Evolutionary conservation across 2,113 vertebrate species (phyloP).

Genomic region (Syngnathus floridae): DNA sequence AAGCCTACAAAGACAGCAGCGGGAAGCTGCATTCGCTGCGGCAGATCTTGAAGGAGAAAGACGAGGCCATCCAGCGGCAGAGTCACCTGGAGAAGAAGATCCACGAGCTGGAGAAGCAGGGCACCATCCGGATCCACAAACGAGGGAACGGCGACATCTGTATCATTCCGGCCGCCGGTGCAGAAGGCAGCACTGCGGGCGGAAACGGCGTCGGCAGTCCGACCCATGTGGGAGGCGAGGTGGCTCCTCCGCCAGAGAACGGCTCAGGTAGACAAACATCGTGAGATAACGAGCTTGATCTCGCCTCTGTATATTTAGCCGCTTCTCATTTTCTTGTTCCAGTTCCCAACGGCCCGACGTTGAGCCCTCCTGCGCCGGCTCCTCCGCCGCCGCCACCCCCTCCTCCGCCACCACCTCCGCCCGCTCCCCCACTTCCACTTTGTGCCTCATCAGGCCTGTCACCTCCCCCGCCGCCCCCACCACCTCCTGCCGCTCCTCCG

Average conservation of each 20-base stretch:
- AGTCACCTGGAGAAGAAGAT: slow-evolving; percentile 77
- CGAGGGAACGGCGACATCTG: slow-evolving; percentile 71
- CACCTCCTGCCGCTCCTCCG: slow-evolving; percentile 75
- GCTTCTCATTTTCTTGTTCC: accelerated
- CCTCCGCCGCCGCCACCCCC: slow-evolving; percentile 15
- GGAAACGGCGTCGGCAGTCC: slow-evolving; percentile 20
- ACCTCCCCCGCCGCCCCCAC: slow-evolving; percentile 72
- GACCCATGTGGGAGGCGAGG: slow-evolving; percentile 21
- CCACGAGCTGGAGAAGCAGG: slow-evolving; percentile 71
- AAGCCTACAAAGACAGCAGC: slow-evolving; percentile 74
- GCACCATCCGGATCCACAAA: slow-evolving; percentile 73
- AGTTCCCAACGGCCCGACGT: slow-evolving; percentile 80
- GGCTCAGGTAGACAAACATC: slow-evolving; percentile 36
- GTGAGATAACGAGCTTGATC: not conserved
- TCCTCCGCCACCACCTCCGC: slow-evolving; percentile 70
- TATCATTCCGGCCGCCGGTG: slow-evolving; percentile 48
- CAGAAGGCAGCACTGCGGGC: slow-evolving; percentile 34
- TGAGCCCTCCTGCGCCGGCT: slow-evolving; percentile 45
- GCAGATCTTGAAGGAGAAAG: slow-evolving; percentile 87
- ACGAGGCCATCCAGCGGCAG: slow-evolving; percentile 83
- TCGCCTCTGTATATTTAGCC: not conserved
- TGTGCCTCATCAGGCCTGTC: slow-evolving; percentile 57
- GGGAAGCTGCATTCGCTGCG: slow-evolving; percentile 83
- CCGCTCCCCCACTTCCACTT: slow-evolving; percentile 64
- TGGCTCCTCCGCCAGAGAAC: slow-evolving; percentile 51